Evolutionary conservation across 2,113 vertebrate species (phyloP).

Genomic region (Pagrus major): DNA sequence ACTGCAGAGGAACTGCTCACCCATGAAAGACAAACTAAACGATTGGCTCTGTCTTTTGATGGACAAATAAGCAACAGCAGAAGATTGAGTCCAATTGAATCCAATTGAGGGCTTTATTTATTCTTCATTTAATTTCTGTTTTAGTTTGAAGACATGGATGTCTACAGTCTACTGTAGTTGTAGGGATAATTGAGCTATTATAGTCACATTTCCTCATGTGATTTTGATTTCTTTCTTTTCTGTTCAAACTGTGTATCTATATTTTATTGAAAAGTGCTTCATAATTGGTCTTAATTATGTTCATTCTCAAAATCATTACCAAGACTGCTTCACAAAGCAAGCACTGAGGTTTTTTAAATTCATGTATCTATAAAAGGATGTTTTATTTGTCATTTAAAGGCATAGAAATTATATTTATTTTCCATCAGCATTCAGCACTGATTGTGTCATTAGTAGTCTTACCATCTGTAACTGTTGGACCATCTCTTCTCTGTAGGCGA

Average conservation of each 20-base stretch:
- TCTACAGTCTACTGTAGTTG: background rate
- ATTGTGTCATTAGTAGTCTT: constrained; percentile 65
- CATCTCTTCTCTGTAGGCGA: constrained; percentile 99
- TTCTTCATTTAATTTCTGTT: constrained; percentile 3
- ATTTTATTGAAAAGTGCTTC: constrained; percentile 23
- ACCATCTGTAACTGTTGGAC: constrained; percentile 98
- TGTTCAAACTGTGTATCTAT: constrained; percentile 6
- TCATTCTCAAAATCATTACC: constrained; percentile 30
- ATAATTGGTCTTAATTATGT: constrained; percentile 50
- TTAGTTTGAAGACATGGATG: background rate
- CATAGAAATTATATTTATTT: constrained; percentile 25
- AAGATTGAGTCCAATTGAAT: constrained; percentile 15
- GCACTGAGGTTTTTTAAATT: constrained; percentile 21
- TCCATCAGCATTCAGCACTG: constrained; percentile 45
- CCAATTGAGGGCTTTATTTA: background rate
- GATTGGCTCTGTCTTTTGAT: constrained; percentile 54
- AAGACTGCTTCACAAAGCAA: constrained; percentile 6
- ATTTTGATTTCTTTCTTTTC: background rate
- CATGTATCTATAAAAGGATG: constrained; percentile 9
- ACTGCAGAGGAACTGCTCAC: constrained; percentile 67
- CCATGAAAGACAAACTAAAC: constrained; percentile 77
- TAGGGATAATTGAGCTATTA: background rate
- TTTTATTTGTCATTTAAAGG: constrained; percentile 57
- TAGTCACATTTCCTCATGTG: background rate
- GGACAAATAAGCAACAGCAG: constrained; percentile 63